phyloP scores from a whole-genome alignment of 2,797 vertebrate genomes.

The Prionace glauca region DNA sequence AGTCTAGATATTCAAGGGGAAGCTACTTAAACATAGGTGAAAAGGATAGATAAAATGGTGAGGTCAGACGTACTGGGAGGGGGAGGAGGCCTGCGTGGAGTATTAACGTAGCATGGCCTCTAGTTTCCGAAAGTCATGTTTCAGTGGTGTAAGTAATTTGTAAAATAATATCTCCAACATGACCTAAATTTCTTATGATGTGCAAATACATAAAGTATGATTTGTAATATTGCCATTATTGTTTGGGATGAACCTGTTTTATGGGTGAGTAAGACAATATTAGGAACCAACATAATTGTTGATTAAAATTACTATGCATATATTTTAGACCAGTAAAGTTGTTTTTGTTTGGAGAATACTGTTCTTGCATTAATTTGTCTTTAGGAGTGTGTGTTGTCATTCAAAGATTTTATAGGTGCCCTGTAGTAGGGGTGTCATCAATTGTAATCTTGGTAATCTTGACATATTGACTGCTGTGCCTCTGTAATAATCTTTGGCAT shows the following conservation, averaged over 20 bases:
- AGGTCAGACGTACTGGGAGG: too few relatives aligned
- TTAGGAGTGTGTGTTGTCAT: conserved; percentile 43
- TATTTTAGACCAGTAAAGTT: neutral
- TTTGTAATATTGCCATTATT: neutral
- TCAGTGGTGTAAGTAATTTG: neutral
- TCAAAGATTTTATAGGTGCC: conserved; percentile 26
- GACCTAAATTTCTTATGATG: neutral
- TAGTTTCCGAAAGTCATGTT: neutral
- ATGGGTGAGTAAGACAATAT: conserved; percentile 8
- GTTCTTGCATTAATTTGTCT: conserved; percentile 43
- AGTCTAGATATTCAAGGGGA: too few relatives aligned
- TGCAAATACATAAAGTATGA: neutral
- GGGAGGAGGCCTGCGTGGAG: too few relatives aligned
- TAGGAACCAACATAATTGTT: neutral
- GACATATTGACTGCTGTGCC: conserved; percentile 46
- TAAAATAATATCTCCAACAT: neutral
- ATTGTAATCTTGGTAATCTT: conserved; percentile 44
- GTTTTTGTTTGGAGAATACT: conserved; percentile 41
- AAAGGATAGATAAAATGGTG: too few relatives aligned
- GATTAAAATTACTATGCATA: conserved; percentile 40
- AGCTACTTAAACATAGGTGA: too few relatives aligned
- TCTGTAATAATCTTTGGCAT: conserved; percentile 44
- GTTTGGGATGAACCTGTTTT: neutral
- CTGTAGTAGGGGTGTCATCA: conserved; percentile 40
- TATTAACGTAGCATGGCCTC: too few relatives aligned